phyloP scores from a whole-genome alignment of 2,888 invertebrate species.

The Aethes cnicana region DNA sequence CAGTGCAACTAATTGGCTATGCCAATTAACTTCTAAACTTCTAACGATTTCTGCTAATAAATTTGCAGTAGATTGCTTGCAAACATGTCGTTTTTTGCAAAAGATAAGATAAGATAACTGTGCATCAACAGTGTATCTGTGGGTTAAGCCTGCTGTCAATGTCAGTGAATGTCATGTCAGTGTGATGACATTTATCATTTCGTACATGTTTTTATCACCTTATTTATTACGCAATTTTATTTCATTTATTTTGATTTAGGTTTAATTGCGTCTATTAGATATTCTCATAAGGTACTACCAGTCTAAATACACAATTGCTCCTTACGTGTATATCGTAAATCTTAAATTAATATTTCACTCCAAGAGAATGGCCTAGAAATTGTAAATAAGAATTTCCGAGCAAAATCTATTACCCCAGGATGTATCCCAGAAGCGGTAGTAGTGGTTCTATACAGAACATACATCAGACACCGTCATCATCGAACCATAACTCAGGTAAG shows the following conservation, averaged over 20 bases:
- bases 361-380: slow-evolving; percentile 20
- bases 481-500: slow-evolving; percentile 90
- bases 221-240: slow-evolving; percentile 26
- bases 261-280: slow-evolving; percentile 1
- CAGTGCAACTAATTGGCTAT: too few species aligned
- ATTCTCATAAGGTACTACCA: neutral
- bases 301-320: neutral
- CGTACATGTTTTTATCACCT: neutral
- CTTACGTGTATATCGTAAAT: neutral
- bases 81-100: too few species aligned
- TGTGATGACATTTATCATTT: neutral
- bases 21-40: too few species aligned
- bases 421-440: slow-evolving; percentile 89
- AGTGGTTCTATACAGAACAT: slow-evolving; percentile 89
- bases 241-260: neutral
- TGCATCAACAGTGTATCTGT: too few species aligned
- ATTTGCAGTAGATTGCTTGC: too few species aligned
- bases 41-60: too few species aligned
- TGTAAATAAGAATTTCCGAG: slow-evolving; percentile 25
- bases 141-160: too few species aligned
- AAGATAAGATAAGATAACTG: too few species aligned
- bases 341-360: neutral
- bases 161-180: too few species aligned
- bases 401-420: slow-evolving; percentile 48
- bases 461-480: slow-evolving; percentile 89